Percentiles rank a stretch among this genome's conserved stretches.
These are phyloP conservation scores for Callimorpha dominula DNA, from an alignment of 2,888 invertebrate species.

Conservation along the genomic window DNA sequence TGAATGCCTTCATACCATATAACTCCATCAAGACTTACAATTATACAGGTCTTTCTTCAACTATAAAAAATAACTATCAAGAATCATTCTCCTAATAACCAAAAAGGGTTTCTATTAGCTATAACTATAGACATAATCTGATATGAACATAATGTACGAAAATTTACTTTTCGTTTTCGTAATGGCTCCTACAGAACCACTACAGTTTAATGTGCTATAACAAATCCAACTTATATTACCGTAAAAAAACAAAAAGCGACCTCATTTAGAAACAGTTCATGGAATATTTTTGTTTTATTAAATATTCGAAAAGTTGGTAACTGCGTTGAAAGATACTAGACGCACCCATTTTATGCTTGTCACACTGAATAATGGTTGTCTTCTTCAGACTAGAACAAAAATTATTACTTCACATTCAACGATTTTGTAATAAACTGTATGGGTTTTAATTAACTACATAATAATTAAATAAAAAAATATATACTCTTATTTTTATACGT, in stretches of 20 bases:
- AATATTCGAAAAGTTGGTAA: neutral
- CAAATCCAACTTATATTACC: conserved; percentile 22
- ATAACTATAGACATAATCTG: neutral
- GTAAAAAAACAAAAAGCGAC: conserved; percentile 5
- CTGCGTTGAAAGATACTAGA: conserved; percentile 19
- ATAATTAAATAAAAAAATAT: too few relatives aligned
- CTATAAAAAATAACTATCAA: neutral
- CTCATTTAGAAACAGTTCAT: conserved; percentile 1
- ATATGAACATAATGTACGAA: neutral
- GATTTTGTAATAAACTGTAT: neutral
- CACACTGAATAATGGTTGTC: conserved; percentile 43
- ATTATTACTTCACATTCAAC: conserved; percentile 26
- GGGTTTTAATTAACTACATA: too few relatives aligned
- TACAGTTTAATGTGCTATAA: conserved; percentile 29
- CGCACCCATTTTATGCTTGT: conserved; percentile 45
- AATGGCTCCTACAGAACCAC: conserved; percentile 20
- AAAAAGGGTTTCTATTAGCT: neutral
- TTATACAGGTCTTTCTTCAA: neutral
- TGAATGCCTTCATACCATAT: neutral
- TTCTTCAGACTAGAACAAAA: conserved; percentile 27
- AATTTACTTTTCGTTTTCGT: conserved; percentile 9
- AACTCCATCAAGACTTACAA: neutral
- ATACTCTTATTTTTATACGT: too few relatives aligned
- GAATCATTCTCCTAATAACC: neutral
- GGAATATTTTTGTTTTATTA: conserved; percentile 9